phyloP scores from a whole-genome alignment of 2,113 vertebrate genomes.

The Lasiurus cinereus region DNA sequence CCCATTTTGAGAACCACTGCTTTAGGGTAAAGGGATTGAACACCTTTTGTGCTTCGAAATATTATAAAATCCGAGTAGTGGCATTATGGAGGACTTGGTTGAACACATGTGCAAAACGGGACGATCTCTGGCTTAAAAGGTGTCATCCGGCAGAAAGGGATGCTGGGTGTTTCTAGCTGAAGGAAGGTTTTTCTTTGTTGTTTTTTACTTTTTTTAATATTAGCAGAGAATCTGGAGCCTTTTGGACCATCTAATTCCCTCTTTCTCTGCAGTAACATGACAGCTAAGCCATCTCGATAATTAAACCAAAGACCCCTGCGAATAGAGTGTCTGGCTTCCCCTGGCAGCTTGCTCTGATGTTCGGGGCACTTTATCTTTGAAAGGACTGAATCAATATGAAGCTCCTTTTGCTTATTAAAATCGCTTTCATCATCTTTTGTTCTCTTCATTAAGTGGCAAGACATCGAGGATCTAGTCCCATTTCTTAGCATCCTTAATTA shows the following conservation, averaged over 20 bases:
- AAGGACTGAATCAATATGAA: slow-evolving; percentile 30
- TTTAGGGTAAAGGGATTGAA: slow-evolving; percentile 42
- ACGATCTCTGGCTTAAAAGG: slow-evolving; percentile 4
- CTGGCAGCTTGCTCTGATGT: slow-evolving; percentile 12
- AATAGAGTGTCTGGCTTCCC: neutral
- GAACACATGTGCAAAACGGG: slow-evolving; percentile 60
- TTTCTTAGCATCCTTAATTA: slow-evolving; percentile 71
- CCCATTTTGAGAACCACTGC: neutral
- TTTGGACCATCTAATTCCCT: slow-evolving; percentile 7
- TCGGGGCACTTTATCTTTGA: neutral
- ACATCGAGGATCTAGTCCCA: slow-evolving; percentile 63
- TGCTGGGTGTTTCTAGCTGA: neutral
- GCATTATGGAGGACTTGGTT: slow-evolving; percentile 72
- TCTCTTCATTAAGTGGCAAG: slow-evolving; percentile 63
- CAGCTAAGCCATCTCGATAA: neutral
- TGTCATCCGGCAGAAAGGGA: neutral
- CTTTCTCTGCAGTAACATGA: slow-evolving; percentile 4
- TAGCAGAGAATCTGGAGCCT: neutral
- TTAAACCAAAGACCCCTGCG: neutral
- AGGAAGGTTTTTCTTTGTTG: neutral
- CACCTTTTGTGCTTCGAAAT: slow-evolving; percentile 71
- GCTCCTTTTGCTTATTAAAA: slow-evolving; percentile 55
- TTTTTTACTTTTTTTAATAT: slow-evolving; percentile 2
- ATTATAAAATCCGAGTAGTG: slow-evolving; percentile 79
- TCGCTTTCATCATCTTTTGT: slow-evolving; percentile 68